Percentiles rank a stretch among this genome's conserved stretches.
Evolutionary conservation across 2,113 vertebrate species (phyloP).

Genomic region (Limanda limanda): DNA sequence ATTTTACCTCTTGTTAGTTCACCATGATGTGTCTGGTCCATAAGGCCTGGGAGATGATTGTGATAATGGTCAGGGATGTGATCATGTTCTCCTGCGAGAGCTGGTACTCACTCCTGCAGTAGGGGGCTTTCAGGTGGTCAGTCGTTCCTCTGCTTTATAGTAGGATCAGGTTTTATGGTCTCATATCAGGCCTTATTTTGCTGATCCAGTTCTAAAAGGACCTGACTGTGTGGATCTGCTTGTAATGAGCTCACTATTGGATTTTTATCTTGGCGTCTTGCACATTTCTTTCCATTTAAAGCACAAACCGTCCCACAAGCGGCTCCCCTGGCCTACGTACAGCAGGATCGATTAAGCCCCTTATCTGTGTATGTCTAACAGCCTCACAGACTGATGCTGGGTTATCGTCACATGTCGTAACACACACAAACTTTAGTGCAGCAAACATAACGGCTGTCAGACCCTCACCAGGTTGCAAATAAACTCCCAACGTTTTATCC

Average conservation of each 20-base stretch:
- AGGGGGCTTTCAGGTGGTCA: slow-evolving; percentile 30
- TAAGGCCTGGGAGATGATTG: neutral
- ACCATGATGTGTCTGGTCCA: slow-evolving; percentile 1
- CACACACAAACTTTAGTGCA: neutral
- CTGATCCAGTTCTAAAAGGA: slow-evolving; percentile 72
- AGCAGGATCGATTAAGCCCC: slow-evolving; percentile 63
- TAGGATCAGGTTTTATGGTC: slow-evolving; percentile 66
- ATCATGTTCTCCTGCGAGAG: neutral
- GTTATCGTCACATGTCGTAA: neutral
- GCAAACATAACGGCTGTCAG: neutral
- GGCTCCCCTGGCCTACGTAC: slow-evolving; percentile 29
- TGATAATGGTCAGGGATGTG: slow-evolving; percentile 1
- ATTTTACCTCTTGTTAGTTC: neutral
- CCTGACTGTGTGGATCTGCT: slow-evolving; percentile 64
- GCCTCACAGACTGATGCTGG: slow-evolving; percentile 16
- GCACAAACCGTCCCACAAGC: slow-evolving; percentile 58
- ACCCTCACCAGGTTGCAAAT: neutral
- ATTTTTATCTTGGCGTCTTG: slow-evolving; percentile 70
- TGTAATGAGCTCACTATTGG: slow-evolving; percentile 70
- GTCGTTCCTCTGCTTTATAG: slow-evolving; percentile 45
- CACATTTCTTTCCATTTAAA: slow-evolving; percentile 74
- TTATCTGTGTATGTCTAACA: slow-evolving; percentile 26
- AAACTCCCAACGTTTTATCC: neutral
- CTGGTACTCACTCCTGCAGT: neutral
- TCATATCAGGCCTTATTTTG: slow-evolving; percentile 60